phyloP scores from a whole-genome alignment of 2,888 invertebrate species.

The Papilio demoleus region DNA sequence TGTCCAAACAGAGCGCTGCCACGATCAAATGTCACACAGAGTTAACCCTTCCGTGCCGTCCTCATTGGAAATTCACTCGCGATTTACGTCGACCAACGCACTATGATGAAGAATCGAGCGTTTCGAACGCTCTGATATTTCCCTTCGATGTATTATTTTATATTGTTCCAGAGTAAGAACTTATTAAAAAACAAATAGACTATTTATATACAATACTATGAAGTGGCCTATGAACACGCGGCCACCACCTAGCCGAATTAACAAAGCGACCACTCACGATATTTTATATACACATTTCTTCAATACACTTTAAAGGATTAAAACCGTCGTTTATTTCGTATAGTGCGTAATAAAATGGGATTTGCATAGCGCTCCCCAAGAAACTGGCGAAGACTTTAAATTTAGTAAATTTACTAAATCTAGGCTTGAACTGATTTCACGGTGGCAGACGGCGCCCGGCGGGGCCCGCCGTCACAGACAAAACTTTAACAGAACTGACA shows the following conservation, averaged over 20 bases:
- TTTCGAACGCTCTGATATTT: slow-evolving; percentile 23
- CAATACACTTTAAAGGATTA: too few species aligned
- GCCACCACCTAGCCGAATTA: too few species aligned
- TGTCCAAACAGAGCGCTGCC: slow-evolving; percentile 74
- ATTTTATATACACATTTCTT: too few species aligned
- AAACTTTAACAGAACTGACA: slow-evolving; percentile 46
- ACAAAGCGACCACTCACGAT: too few species aligned
- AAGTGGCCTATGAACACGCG: too few species aligned
- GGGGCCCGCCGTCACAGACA: slow-evolving; percentile 56
- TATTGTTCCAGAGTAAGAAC: too few species aligned
- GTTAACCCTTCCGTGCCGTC: slow-evolving; percentile 71
- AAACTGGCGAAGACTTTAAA: slow-evolving; percentile 75
- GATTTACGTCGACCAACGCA: slow-evolving; percentile 51
- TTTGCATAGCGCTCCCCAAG: slow-evolving; percentile 74
- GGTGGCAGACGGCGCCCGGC: slow-evolving; percentile 63
- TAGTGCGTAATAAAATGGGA: slow-evolving; percentile 61
- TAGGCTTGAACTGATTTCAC: slow-evolving; percentile 76
- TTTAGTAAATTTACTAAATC: slow-evolving; percentile 80
- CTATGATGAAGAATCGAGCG: slow-evolving; percentile 49
- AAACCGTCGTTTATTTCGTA: slow-evolving; percentile 41
- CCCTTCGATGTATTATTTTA: not conserved
- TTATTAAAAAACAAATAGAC: too few species aligned
- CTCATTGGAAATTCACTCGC: slow-evolving; percentile 74
- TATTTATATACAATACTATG: not conserved
- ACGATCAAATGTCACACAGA: slow-evolving; percentile 72